Conservation (phyloP, 2,113 vertebrate genomes). For the Scalopus aquaticus region DNA sequence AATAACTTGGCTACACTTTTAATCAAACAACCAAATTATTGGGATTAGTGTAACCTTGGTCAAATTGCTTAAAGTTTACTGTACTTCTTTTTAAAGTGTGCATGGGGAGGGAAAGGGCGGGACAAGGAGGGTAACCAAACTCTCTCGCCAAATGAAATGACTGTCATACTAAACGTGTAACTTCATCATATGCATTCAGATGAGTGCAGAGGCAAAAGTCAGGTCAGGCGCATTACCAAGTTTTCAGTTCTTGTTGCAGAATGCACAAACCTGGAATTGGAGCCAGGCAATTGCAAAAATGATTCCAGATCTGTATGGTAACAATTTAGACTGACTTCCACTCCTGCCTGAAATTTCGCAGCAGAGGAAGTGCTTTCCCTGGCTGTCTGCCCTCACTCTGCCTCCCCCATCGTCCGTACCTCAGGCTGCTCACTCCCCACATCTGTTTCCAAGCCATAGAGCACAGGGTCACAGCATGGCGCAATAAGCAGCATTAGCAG, state of each 20-base stretch:
- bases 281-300: slow-evolving; percentile 57
- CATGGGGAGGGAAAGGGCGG: not conserved
- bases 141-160: slow-evolving; percentile 46
- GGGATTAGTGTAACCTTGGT: slow-evolving; percentile 51
- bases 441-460: slow-evolving; percentile 73
- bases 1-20: slow-evolving; percentile 48
- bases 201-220: slow-evolving; percentile 76
- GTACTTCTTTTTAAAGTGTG: slow-evolving; percentile 60
- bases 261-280: slow-evolving; percentile 46
- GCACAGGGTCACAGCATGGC: slow-evolving; percentile 68
- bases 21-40: slow-evolving; percentile 39
- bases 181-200: slow-evolving; percentile 64
- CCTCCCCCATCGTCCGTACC: slow-evolving; percentile 57
- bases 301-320: slow-evolving; percentile 56
- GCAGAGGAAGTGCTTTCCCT: slow-evolving; percentile 72
- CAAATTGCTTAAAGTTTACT: slow-evolving; percentile 58
- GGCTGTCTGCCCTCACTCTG: slow-evolving; percentile 45
- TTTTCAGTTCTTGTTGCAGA: slow-evolving; percentile 71
- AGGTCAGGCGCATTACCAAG: slow-evolving; percentile 60
- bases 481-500: slow-evolving; percentile 62
- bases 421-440: slow-evolving; percentile 65
- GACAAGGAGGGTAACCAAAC: not conserved
- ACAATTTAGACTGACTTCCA: slow-evolving; percentile 69
- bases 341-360: slow-evolving; percentile 48
- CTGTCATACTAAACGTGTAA: slow-evolving; percentile 44